Base-by-base conservation (phyloP, 1,140 invertebrate genomes). In the Protaetia brevitarsis region DNA sequence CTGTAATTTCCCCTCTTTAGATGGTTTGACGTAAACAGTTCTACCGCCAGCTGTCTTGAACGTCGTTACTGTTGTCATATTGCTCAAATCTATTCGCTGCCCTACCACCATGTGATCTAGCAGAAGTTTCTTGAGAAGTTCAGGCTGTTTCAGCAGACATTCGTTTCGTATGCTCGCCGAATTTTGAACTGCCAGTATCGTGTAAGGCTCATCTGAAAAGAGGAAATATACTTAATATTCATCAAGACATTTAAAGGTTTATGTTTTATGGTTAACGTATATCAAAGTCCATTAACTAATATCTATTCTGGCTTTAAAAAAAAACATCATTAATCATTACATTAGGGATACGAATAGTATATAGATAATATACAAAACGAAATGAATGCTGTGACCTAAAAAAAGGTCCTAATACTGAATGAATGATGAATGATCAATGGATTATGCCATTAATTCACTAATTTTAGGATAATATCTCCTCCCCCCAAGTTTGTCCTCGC, bases 121-220 rank as follows among this genome's bases (percentile, higher is more conserved):
- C 58, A 86, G 76, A 59, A 86, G 77, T 66, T 81, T 81, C 70
- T 83, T 84, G 3, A 86, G 75, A 5, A 75, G 68, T 31, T 79
- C 79, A 0, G 80, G 79, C 23, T 78, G 75, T 28, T 75, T 72
- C n/a, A 78, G 69, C 4, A 79, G 71, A 13, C 74, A 78, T 23
- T 82, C 79, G 31, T 79, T 77, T 58, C 81, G 78, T 64, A 81
- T 79, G 16, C 73, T 79, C 11, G 79, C 81, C 59, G 81, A 78
- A 76, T 86, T 85, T 72, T 79, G 77, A 10, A 84, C 84, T 60
- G 84, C 82, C 68, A 86, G 79, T 68, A 86, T 81, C 67, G 85
- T 86, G 68, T 82, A 86, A 2, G 83, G 81, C 62, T 82, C 79
- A 73, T 84, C 85, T 86, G 79, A 4, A 79, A 79, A 56, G 61